Base-by-base conservation (phyloP, 2,888 invertebrate genomes). In the Habroteleia sp. region DNA sequence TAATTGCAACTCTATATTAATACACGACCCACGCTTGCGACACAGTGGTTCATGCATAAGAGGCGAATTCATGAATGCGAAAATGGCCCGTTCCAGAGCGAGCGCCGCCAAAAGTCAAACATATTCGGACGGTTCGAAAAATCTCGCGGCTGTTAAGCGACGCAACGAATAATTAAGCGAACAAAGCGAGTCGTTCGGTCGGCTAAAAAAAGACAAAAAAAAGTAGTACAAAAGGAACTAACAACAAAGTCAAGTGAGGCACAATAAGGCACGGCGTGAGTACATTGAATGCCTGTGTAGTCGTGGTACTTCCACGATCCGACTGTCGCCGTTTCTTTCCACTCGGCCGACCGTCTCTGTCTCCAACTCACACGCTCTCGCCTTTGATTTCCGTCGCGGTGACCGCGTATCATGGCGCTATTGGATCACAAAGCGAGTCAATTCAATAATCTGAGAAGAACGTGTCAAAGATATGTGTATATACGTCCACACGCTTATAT, bases 221-320 rank as follows among this genome's bases (percentile, higher is more conserved):
- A 77, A 77, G 73, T 77, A 33, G 74, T 77, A 82, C 82, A 83
- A 83, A 82, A 79, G 74, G 78, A 76, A 82, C 83, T 83, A 82
- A 84, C 83, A 85, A 86, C 87, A 85, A 85, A 84, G 86, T 87
- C 88, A 87, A 88, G 87, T 88, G 87, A 85, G 85, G 82, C 80
- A 86, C 87, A 87, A 88, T 87, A 84, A 86, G 83, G 79, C 83
- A 80, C 84, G 82, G 83, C 82, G 80, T 82, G 84, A 84, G 84
- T 84, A 82, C 80, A 81, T 84, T 83, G 84, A 84, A 84, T 82
- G 81, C 82, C 81, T 79, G 78, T 80, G 79, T 69, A 82, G 83
- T 80, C 77, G 79, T 78, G 77, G 79, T 79, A 80, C 80, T 81
- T 77, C 66, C 71, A 72, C 74, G 37, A 52, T 69, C 37, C 48